These are phyloP conservation scores for Cheirogaleus major DNA, from an alignment of 2,797 vertebrate genomes.

Conservation along the genomic window DNA sequence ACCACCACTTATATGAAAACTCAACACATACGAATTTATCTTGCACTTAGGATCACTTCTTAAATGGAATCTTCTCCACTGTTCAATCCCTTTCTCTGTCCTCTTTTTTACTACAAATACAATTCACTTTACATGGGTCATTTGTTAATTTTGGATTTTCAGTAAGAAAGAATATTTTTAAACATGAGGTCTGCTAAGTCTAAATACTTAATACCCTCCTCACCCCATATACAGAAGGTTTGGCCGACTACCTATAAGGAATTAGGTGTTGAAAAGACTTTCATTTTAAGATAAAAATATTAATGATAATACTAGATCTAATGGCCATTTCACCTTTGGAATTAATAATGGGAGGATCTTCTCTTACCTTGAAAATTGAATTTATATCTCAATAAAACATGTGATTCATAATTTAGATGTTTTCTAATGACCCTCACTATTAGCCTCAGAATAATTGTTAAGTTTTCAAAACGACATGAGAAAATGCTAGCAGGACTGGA, in stretches of 20 bases:
- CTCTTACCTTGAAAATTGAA: constrained; percentile 3
- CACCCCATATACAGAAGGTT: not conserved
- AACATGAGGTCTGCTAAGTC: not conserved
- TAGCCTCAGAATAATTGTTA: not conserved
- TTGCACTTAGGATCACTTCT: not conserved
- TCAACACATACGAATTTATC: not conserved
- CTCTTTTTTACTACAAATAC: constrained; percentile 14
- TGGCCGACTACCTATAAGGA: not conserved
- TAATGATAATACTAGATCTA: constrained; percentile 1
- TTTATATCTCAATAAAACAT: constrained; percentile 15
- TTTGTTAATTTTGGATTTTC: constrained; percentile 31
- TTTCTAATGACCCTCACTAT: not conserved
- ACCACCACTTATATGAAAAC: not conserved
- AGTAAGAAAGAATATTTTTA: constrained; percentile 40
- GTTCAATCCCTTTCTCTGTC: not conserved
- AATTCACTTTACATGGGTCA: not conserved
- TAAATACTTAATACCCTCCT: not conserved
- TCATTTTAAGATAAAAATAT: constrained; percentile 56
- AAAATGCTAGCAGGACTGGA: not conserved
- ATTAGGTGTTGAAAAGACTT: constrained; percentile 44
- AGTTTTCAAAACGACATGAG: not conserved
- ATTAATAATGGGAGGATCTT: constrained; percentile 25
- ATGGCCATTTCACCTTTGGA: constrained; percentile 1
- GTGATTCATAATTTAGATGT: not conserved
- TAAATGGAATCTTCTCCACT: not conserved